phyloP scores from a whole-genome alignment of 2,113 vertebrate genomes.

The Antigone vipio region DNA sequence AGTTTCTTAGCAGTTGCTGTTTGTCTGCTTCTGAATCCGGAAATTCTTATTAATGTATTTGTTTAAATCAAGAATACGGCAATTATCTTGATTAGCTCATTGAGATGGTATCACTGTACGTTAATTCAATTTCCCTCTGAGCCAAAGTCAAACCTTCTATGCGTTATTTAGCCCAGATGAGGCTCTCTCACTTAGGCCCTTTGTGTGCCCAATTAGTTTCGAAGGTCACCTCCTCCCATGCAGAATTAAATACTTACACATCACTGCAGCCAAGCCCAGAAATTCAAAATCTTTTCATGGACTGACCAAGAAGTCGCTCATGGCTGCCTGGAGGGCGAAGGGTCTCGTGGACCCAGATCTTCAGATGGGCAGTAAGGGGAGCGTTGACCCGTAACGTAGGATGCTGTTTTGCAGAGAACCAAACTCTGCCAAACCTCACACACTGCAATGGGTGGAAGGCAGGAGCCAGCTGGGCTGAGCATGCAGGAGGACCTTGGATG shows the following conservation, averaged over 20 bases:
- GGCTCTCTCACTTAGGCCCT: slow-evolving; percentile 40
- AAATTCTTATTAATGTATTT: slow-evolving; percentile 60
- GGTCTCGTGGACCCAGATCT: not conserved
- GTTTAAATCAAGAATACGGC: slow-evolving; percentile 51
- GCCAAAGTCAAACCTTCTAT: slow-evolving; percentile 37
- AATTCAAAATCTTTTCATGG: not conserved
- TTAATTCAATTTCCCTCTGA: slow-evolving; percentile 65
- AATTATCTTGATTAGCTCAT: slow-evolving; percentile 74
- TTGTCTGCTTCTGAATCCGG: slow-evolving; percentile 26
- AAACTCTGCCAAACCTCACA: slow-evolving; percentile 11
- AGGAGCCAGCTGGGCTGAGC: not conserved
- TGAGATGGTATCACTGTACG: slow-evolving; percentile 59
- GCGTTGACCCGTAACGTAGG: not conserved
- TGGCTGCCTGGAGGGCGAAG: not conserved
- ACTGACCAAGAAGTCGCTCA: not conserved
- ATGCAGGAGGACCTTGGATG: not conserved
- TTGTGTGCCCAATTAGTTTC: slow-evolving; percentile 36
- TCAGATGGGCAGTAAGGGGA: not conserved
- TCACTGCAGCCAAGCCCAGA: not conserved
- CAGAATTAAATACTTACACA: not conserved
- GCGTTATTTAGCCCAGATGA: slow-evolving; percentile 64
- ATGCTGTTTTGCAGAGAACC: not conserved
- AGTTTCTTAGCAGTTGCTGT: slow-evolving; percentile 42
- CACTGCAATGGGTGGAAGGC: not conserved
- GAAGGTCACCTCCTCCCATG: slow-evolving; percentile 20